phyloP scores from a whole-genome alignment of 2,113 vertebrate genomes.

The Syngnathoides biaculeatus region DNA sequence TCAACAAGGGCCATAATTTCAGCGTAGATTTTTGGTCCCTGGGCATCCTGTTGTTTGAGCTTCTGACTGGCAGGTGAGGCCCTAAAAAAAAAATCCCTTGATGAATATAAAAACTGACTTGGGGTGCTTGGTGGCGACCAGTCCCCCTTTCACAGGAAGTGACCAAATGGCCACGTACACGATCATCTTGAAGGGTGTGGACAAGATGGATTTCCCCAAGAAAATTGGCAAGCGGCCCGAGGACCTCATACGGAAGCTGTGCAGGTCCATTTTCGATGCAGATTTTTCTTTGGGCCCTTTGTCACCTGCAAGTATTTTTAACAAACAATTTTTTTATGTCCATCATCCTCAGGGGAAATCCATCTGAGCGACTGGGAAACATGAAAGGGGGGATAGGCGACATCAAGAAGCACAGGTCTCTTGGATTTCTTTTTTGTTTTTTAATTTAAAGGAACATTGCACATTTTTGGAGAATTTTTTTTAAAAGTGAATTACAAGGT shows the following conservation, averaged over 20 bases:
- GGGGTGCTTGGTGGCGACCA: constrained; percentile 38
- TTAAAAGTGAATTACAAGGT: too few relatives aligned
- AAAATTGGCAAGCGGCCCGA: constrained; percentile 99
- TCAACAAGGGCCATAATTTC: constrained; percentile 99
- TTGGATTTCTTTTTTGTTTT: background rate
- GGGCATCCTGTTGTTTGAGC: constrained; percentile 98
- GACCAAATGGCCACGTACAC: constrained; percentile 99
- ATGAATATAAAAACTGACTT: background rate
- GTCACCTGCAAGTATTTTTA: too few relatives aligned
- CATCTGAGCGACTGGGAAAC: constrained; percentile 97
- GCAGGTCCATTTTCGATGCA: constrained; percentile 78
- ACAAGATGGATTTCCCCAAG: constrained; percentile 99
- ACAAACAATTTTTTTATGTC: background rate
- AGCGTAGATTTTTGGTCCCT: constrained; percentile 99
- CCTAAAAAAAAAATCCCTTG: background rate
- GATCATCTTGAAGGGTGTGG: constrained; percentile 95
- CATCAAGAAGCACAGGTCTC: constrained; percentile 99
- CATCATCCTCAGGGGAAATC: constrained; percentile 82
- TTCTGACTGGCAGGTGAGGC: constrained; percentile 93
- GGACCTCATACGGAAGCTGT: constrained; percentile 99
- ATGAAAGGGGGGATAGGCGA: constrained; percentile 99
- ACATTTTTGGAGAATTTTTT: too few relatives aligned
- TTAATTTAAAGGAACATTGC: too few relatives aligned
- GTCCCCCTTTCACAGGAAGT: constrained; percentile 97
- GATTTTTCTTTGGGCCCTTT: too few relatives aligned